Conservation (phyloP, 2,113 vertebrate genomes). For the Silurus meridionalis region DNA sequence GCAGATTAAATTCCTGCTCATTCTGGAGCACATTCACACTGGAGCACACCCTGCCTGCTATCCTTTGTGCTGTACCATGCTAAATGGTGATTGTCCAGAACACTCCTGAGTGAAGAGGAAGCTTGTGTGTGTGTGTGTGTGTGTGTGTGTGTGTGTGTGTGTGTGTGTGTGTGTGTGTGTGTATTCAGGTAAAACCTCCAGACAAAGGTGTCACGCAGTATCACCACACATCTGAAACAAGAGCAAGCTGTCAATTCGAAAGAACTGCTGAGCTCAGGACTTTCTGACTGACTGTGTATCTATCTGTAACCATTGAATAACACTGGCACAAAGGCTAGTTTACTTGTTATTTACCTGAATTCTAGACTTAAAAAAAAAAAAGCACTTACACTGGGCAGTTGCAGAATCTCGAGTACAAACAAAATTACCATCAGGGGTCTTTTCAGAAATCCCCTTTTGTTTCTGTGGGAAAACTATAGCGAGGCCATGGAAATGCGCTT, state of each 20-base stretch:
- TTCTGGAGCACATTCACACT: conserved; percentile 8
- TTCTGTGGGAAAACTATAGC: conserved; percentile 51
- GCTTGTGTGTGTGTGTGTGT: background rate
- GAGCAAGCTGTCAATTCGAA: conserved; percentile 33
- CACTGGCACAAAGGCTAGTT: background rate
- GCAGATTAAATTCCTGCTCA: conserved; percentile 32
- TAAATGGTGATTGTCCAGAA: conserved; percentile 24
- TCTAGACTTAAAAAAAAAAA: conserved; percentile 23
- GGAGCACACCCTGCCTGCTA: background rate
- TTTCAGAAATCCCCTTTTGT: conserved; percentile 52
- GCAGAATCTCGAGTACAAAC: conserved; percentile 12
- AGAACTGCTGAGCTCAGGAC: conserved; percentile 33
- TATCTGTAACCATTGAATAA: conserved; percentile 21
- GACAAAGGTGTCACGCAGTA: conserved; percentile 32
- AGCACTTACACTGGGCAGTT: background rate
- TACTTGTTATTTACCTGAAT: conserved; percentile 15
- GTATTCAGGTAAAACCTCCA: conserved; percentile 30
- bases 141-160: background rate
- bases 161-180: background rate
- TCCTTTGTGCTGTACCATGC: background rate
- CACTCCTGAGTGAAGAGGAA: conserved; percentile 17
- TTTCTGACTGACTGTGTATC: conserved; percentile 31
- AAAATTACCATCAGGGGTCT: conserved; percentile 33
- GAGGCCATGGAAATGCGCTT: conserved; percentile 43
- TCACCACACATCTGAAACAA: conserved; percentile 43